Conservation (phyloP, 2,797 vertebrate genomes). For the Oryzias dopingdopingensis region DNA sequence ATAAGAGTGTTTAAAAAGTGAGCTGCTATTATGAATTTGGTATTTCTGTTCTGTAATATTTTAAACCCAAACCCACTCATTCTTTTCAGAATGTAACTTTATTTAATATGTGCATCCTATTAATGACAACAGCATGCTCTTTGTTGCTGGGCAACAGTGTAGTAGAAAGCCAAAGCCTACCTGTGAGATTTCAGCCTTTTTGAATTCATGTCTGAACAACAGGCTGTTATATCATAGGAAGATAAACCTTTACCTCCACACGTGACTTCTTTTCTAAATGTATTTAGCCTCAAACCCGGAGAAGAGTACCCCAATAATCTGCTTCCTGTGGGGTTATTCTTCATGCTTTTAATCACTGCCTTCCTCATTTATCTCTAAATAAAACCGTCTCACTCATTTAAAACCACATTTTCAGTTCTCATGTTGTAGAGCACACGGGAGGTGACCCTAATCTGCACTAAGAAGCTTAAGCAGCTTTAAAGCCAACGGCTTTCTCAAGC, state of each 20-base stretch:
- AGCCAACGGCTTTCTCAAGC: slow-evolving; percentile 11
- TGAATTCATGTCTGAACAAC: neutral
- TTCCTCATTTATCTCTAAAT: slow-evolving; percentile 2
- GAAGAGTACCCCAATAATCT: slow-evolving; percentile 33
- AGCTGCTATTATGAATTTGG: too few species aligned
- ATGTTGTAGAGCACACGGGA: slow-evolving; percentile 33
- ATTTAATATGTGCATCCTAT: neutral
- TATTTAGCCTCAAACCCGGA: slow-evolving; percentile 17
- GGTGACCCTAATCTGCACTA: slow-evolving; percentile 44
- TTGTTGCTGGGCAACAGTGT: slow-evolving; percentile 66
- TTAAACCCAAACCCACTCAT: too few species aligned
- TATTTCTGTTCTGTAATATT: too few species aligned
- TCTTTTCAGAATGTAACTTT: too few species aligned
- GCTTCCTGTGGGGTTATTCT: slow-evolving; percentile 40
- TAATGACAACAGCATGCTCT: neutral
- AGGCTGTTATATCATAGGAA: neutral
- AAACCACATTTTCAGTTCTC: slow-evolving; percentile 6
- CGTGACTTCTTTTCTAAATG: slow-evolving; percentile 5
- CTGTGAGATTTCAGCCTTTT: neutral
- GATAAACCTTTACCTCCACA: slow-evolving; percentile 11
- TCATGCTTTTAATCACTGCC: slow-evolving; percentile 15
- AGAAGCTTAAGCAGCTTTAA: slow-evolving; percentile 42
- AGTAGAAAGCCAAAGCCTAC: slow-evolving; percentile 32
- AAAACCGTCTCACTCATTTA: slow-evolving; percentile 11
- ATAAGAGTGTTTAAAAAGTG: too few species aligned